A percentile compares a stretch with the other conserved stretches of the same genome.
Conservation (phyloP, 2,113 vertebrate species). For the Otocyon megalotis region DNA sequence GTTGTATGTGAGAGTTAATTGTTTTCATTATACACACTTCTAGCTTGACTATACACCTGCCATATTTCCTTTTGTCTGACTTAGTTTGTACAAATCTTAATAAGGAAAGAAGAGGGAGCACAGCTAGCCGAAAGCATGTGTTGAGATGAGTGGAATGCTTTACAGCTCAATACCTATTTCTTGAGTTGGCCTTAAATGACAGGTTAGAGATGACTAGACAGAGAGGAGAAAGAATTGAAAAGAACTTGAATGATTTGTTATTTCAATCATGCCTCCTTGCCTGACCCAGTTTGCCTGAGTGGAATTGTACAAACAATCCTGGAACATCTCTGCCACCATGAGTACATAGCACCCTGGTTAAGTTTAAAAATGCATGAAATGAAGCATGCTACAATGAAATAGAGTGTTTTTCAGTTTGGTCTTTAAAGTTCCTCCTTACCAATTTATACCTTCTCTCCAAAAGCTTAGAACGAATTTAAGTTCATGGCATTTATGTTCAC, state of each 20-base stretch:
- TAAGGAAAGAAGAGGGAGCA: background rate
- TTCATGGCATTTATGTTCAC: conserved; percentile 37
- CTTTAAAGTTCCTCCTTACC: conserved; percentile 69
- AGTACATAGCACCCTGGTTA: conserved; percentile 53
- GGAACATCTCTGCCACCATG: background rate
- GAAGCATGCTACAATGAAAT: conserved; percentile 69
- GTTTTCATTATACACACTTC: conserved; percentile 17
- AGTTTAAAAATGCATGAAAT: conserved; percentile 73
- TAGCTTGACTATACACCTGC: background rate
- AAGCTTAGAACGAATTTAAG: conserved; percentile 65
- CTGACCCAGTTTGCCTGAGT: conserved; percentile 71
- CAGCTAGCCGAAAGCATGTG: background rate
- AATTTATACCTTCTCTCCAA: conserved; percentile 74
- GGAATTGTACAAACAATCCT: conserved; percentile 50
- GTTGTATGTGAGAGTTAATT: background rate
- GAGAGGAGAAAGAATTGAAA: conserved; percentile 42
- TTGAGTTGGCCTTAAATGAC: conserved; percentile 21
- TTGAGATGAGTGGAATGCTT: background rate
- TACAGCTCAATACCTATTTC: conserved; percentile 32
- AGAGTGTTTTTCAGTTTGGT: conserved; percentile 43
- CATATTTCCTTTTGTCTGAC: background rate
- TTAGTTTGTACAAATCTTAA: background rate
- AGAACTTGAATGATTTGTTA: conserved; percentile 26
- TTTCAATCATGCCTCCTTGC: conserved; percentile 47
- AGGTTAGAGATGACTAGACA: background rate